These are phyloP conservation scores for Nudaria mundana DNA, from an alignment of 2,888 invertebrate species.

Conservation along the genomic window DNA sequence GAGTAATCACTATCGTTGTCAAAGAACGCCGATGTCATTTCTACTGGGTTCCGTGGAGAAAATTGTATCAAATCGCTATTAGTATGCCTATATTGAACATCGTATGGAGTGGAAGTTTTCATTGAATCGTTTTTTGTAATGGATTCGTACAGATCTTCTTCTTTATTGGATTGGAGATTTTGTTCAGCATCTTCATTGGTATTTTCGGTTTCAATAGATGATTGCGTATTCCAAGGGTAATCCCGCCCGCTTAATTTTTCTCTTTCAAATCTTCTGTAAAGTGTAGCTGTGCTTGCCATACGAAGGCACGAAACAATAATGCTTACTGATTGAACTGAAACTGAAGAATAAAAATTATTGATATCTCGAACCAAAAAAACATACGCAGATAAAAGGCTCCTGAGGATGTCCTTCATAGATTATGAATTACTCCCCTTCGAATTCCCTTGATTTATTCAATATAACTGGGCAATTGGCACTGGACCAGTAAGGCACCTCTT, in stretches of 20 bases:
- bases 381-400: no score
- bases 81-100: constrained; percentile 27
- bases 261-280: constrained; percentile 89
- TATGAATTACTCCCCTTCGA: no score
- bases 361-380: no score
- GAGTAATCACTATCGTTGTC: constrained; percentile 50
- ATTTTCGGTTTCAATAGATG: constrained; percentile 45
- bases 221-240: constrained; percentile 85
- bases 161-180: constrained; percentile 29
- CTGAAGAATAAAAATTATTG: constrained; percentile 53
- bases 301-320: constrained; percentile 85
- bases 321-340: constrained; percentile 84
- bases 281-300: constrained; percentile 85
- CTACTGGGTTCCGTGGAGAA: constrained; percentile 49
- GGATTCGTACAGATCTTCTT: constrained; percentile 53
- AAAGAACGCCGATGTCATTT: constrained; percentile 39
- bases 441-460: no score
- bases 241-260: constrained; percentile 86
- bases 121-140: constrained; percentile 43
- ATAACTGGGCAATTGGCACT: no score
- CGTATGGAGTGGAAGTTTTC: constrained; percentile 25
- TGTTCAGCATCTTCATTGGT: constrained; percentile 27
- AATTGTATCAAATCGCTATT: constrained; percentile 67
- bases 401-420: no score
- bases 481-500: no score